Evolutionary conservation across 2,888 invertebrate species (phyloP).

Genomic region (Notodonta dromedarius): DNA sequence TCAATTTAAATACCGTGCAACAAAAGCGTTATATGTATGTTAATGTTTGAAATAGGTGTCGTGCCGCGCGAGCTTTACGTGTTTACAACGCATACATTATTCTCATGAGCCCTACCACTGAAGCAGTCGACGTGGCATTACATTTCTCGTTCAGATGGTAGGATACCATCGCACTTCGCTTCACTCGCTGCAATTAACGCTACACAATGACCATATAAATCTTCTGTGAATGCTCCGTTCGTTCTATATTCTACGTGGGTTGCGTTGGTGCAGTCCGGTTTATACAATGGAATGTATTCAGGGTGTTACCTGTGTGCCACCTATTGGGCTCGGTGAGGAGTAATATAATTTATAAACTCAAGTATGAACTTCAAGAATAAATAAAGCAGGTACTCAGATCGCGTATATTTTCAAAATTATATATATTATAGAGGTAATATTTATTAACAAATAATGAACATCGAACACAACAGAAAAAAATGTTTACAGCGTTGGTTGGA

Average conservation of each 20-base stretch:
- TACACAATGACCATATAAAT: constrained; percentile 81
- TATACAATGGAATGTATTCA: constrained; percentile 18
- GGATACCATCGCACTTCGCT: constrained; percentile 77
- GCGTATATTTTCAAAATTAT: too few species aligned
- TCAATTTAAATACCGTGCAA: constrained; percentile 42
- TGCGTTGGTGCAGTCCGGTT: constrained; percentile 50
- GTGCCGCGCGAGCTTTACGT: constrained; percentile 39
- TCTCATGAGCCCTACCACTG: constrained; percentile 49
- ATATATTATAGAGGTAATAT: too few species aligned
- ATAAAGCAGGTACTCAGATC: too few species aligned
- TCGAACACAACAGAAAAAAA: too few species aligned
- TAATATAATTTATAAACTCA: neutral
- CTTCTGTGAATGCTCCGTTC: constrained; percentile 71
- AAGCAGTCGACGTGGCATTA: constrained; percentile 55
- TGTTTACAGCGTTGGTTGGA: too few species aligned
- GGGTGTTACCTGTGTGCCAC: neutral
- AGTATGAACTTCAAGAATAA: too few species aligned
- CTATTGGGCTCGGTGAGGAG: neutral
- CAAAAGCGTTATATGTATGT: constrained; percentile 38
- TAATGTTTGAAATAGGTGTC: constrained; percentile 44
- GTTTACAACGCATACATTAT: constrained; percentile 52
- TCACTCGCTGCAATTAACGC: constrained; percentile 80
- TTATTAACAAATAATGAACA: too few species aligned
- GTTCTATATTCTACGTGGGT: constrained; percentile 61
- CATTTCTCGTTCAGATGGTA: constrained; percentile 70